These are phyloP conservation scores for Spheniscus humboldti DNA, from an alignment of 2,797 vertebrate genomes.

Conservation along the genomic window DNA sequence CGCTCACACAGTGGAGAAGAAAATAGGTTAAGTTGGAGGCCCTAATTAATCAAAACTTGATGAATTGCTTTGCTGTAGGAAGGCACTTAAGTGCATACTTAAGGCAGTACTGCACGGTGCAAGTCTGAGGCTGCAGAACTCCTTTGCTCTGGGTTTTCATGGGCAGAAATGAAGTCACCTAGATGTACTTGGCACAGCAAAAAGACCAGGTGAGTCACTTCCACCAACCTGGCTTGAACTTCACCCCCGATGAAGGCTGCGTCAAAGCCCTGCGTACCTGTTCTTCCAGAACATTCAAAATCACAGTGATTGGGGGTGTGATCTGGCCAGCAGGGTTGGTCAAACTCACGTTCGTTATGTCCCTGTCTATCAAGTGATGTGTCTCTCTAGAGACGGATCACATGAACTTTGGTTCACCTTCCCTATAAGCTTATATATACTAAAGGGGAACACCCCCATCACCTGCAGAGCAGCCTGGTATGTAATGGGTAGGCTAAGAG, in stretches of 20 bases:
- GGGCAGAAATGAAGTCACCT: not conserved
- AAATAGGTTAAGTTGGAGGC: not conserved
- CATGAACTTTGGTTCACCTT: not conserved
- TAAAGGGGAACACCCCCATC: not conserved
- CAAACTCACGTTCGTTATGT: not conserved
- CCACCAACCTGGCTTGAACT: not conserved
- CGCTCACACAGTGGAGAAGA: not conserved
- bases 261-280: not conserved
- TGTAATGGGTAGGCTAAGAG: not conserved
- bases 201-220: not conserved
- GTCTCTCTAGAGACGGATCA: not conserved
- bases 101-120: too few species aligned
- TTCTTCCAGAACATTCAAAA: slow-evolving; percentile 37
- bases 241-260: not conserved
- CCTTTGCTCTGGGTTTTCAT: not conserved
- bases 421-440: not conserved
- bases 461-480: not conserved
- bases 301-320: not conserved
- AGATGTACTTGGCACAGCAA: not conserved
- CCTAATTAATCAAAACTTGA: not conserved
- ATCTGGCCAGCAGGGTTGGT: not conserved
- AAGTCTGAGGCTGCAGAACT: not conserved
- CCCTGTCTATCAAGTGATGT: not conserved
- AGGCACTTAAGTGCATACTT: not conserved
- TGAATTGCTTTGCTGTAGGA: not conserved